Conservation (phyloP, 2,797 vertebrate genomes). For the Psittacula derbiana region DNA sequence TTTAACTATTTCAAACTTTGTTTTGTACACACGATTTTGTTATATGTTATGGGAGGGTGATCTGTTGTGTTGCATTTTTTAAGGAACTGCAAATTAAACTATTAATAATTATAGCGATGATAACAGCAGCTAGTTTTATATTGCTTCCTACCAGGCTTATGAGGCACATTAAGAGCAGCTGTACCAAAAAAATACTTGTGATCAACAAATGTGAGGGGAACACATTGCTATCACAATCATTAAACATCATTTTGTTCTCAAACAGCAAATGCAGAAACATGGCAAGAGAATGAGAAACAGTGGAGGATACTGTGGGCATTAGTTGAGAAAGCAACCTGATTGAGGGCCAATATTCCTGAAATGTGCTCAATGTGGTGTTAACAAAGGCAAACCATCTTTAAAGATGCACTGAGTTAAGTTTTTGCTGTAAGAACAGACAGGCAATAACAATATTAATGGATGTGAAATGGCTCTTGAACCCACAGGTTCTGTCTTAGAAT, state of each 20-base stretch:
- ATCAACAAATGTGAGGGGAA: neutral
- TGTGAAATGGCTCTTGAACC: neutral
- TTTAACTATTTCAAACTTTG: neutral
- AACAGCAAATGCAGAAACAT: neutral
- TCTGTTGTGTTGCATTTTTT: neutral
- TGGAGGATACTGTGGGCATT: neutral
- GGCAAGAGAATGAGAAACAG: neutral
- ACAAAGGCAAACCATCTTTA: neutral
- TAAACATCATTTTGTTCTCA: neutral
- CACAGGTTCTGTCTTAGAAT: neutral
- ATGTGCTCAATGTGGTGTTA: neutral
- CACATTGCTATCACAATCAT: neutral
- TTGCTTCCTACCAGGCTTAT: neutral
- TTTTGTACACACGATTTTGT: neutral
- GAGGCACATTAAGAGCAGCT: conserved; percentile 9
- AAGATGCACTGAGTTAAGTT: neutral
- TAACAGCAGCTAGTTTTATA: neutral
- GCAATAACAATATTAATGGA: neutral
- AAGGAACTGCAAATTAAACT: neutral
- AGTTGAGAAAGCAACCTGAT: neutral
- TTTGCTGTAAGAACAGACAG: neutral
- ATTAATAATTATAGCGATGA: neutral
- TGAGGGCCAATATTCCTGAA: neutral
- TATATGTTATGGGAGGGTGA: neutral
- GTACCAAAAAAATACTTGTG: neutral